These are phyloP conservation scores for Cyrtodaria siliqua DNA, from an alignment of 2,888 invertebrate genomes.

Conservation along the genomic window DNA sequence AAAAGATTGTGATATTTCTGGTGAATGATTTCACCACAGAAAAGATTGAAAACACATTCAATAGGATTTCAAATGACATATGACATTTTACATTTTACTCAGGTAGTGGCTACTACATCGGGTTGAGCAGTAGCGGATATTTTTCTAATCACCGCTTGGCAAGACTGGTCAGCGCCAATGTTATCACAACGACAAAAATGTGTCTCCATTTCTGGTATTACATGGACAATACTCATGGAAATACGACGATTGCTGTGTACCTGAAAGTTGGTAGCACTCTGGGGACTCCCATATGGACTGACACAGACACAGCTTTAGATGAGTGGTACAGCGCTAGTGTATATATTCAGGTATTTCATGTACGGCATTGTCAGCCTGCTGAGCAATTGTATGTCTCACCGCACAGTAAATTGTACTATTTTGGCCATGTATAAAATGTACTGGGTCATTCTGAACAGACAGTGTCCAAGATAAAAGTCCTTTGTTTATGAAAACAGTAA, in stretches of 20 bases:
- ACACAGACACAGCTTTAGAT: slow-evolving; percentile 74
- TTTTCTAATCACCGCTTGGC: slow-evolving; percentile 68
- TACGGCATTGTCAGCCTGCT: no score
- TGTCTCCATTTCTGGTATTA: slow-evolving; percentile 83
- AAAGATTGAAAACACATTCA: no score
- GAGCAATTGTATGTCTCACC: no score
- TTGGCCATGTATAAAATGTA: no score
- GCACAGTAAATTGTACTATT: no score
- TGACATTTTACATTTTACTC: no score
- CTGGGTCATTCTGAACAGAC: no score
- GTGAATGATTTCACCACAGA: no score
- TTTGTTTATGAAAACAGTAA: no score
- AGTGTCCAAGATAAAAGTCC: no score
- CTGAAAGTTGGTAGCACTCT: slow-evolving; percentile 57
- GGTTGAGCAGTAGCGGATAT: slow-evolving; percentile 75
- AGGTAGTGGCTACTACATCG: slow-evolving; percentile 72
- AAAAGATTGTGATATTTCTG: no score
- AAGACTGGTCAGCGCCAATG: slow-evolving; percentile 58
- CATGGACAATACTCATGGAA: slow-evolving; percentile 81
- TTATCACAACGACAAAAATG: slow-evolving; percentile 58
- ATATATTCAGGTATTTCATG: slow-evolving; percentile 41
- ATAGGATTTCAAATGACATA: no score
- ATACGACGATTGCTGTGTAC: slow-evolving; percentile 77
- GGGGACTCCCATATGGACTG: slow-evolving; percentile 73
- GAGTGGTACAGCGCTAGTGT: slow-evolving; percentile 77